A percentile compares a stretch with the other conserved stretches of the same genome.
phyloP scores from a whole-genome alignment of 2,113 vertebrate genomes.

The Rostratula benghalensis region DNA sequence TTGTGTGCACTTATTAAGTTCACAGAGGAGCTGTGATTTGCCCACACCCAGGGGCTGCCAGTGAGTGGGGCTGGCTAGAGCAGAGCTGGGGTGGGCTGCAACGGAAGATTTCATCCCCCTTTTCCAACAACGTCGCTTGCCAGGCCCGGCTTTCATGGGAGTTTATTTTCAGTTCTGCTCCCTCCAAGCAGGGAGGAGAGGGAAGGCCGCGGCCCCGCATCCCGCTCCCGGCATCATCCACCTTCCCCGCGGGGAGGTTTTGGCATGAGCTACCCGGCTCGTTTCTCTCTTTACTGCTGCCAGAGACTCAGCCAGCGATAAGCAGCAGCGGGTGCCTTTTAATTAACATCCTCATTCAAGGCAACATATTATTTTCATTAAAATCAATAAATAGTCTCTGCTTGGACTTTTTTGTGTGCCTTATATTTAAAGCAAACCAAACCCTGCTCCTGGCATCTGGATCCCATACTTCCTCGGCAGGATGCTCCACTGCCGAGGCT shows the following conservation, averaged over 20 bases:
- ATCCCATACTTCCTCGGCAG: neutral
- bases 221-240: conserved; percentile 25
- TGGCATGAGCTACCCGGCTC: neutral
- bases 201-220: neutral
- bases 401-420: neutral
- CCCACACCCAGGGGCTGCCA: neutral
- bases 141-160: neutral
- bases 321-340: conserved; percentile 57
- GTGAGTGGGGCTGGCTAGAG: neutral
- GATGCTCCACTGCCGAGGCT: neutral
- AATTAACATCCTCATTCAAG: conserved; percentile 51
- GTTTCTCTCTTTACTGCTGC: conserved; percentile 28
- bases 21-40: neutral
- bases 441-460: conserved; percentile 32
- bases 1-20: conserved; percentile 48
- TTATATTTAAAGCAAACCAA: conserved; percentile 6
- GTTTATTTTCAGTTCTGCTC: neutral
- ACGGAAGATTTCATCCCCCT: neutral
- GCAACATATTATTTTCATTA: conserved; percentile 63
- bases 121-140: accelerated
- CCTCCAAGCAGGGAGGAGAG: neutral
- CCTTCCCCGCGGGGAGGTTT: conserved; percentile 37
- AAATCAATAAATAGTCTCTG: conserved; percentile 38
- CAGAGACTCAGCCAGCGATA: conserved; percentile 47
- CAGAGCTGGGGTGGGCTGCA: neutral